Base-by-base conservation (phyloP, 1,140 invertebrate species). In the Caerostris extrusa region DNA sequence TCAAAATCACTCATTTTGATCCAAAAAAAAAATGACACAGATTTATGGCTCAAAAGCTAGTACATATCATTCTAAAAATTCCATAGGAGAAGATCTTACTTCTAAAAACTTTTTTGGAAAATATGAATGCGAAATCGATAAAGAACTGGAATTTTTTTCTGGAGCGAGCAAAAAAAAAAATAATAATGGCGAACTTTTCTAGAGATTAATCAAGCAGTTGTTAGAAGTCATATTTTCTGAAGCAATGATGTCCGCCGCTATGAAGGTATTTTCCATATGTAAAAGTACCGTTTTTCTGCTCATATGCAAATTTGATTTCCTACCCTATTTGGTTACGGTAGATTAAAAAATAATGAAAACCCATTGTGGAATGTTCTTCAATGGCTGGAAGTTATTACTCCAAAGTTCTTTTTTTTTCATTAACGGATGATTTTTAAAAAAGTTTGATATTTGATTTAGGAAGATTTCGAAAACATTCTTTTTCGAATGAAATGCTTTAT, bases 181-280 rank as follows among this genome's bases (percentile, higher is more conserved):
- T n/a, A n/a, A n/a, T n/a, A 77, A 8, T 2, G 8, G 12, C 10
- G 53, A 77, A 77, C 8, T 53, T 77, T n/a, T n/a, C 50, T 77
- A 64, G 71, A 77, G 71, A 77, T 77, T 77, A 77, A 77, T 77
- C 71, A 77, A 77, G 71, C 53, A 34, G 8, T 34, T 34, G n/a
- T 85, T 34, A 12, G 17, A 2, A 85, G 57, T 57, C 82, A 85
- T 85, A 34, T 58, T 83, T 85, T 85, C n/a, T 7, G 6, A n/a
- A 57, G 55, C 55, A 7, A 83, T 58, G 56, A 83, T 5, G 1
- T n/a, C 19, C 17, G 6, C 4, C 55, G n/a, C 53, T 17, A 71
- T 34, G 69, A 19, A 50, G 7, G 50, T 50, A 50, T 34, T 10
- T 71, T 4, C 8, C 19, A 50, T 71, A 71, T 71, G 71, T 58